Base-by-base conservation (phyloP, 2,888 invertebrate genomes). In the Perdita meconis region DNA sequence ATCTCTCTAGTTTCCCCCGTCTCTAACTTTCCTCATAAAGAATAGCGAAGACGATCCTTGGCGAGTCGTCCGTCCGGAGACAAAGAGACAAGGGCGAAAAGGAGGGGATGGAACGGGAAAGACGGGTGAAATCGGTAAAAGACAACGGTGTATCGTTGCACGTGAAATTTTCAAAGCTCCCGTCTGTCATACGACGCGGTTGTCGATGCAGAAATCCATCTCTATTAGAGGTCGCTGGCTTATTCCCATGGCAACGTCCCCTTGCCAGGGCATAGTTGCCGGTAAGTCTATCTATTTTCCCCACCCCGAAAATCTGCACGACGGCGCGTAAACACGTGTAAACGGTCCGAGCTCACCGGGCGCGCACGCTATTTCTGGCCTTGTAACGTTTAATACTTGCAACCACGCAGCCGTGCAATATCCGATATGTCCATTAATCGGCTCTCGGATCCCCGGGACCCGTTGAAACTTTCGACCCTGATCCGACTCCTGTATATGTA, bases 201-300 rank as follows among this genome's bases (percentile, higher is more conserved):
- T 76, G 68, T 77, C 73, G 81, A 80, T 80, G 78, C 70, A 80
- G 82, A 86, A 83, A 86, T 85, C 81, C 83, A 79, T 87, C 83
- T 88, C 88, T 85, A 88, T 89, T 88, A 88, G 86, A 87, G 85
- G 80, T 81, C 72, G 82, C 84, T 78, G 85, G 87, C 84, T 85
- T 87, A 89, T 89, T 87, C 82, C 89, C 88, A 89, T 89, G 87
- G 86, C 86, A 87, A 87, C 89, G 78, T 81, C 64, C 74, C 73
- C 75, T 76, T 74, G 69, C 70, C 22, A n/a, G 22, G n/a, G 56
- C 57, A 34, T 51, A 68, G 67, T 67, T 73, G 47, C 47, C 47
- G 10, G 70, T 79, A 73, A 81, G 81, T 73, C 74, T 67, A 57
- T 70, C 74, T 76, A 74, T 80, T 77, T 78, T 81, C 74, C 71